Conservation (phyloP, 1,140 invertebrate species). For the Hormaphis cornu region DNA sequence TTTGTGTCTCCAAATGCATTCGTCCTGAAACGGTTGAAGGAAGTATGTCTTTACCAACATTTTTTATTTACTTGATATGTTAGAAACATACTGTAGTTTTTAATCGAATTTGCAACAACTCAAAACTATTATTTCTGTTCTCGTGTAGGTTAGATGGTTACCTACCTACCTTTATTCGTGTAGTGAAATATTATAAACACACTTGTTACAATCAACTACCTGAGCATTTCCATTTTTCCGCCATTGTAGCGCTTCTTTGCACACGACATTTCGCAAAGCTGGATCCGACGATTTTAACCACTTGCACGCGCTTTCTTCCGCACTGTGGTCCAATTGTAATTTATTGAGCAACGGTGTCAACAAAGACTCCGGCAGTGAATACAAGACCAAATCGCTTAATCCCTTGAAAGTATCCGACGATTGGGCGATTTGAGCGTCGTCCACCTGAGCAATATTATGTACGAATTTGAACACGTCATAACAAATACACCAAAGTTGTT, state of each 20-base stretch:
- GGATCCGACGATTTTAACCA: slow-evolving; percentile 65
- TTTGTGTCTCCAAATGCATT: slow-evolving; percentile 57
- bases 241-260: slow-evolving; percentile 78
- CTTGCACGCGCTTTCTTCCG: slow-evolving; percentile 51
- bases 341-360: slow-evolving; percentile 61
- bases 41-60: no score
- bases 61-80: no score
- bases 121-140: no score
- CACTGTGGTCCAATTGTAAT: slow-evolving; percentile 44
- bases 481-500: no score
- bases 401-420: slow-evolving; percentile 52
- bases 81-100: no score
- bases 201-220: no score
- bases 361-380: slow-evolving; percentile 63
- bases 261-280: slow-evolving; percentile 64
- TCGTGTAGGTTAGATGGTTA: no score
- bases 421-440: slow-evolving; percentile 5
- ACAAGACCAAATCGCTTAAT: slow-evolving; percentile 63
- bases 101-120: no score
- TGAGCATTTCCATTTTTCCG: slow-evolving; percentile 41
- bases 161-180: no score
- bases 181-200: no score
- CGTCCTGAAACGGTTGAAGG: slow-evolving; percentile 57
- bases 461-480: no score
- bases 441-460: neutral